Percentiles rank a stretch among this genome's conserved stretches.
These are phyloP conservation scores for Aphis gossypii DNA, from an alignment of 1,140 invertebrate genomes.

Conservation along the genomic window DNA sequence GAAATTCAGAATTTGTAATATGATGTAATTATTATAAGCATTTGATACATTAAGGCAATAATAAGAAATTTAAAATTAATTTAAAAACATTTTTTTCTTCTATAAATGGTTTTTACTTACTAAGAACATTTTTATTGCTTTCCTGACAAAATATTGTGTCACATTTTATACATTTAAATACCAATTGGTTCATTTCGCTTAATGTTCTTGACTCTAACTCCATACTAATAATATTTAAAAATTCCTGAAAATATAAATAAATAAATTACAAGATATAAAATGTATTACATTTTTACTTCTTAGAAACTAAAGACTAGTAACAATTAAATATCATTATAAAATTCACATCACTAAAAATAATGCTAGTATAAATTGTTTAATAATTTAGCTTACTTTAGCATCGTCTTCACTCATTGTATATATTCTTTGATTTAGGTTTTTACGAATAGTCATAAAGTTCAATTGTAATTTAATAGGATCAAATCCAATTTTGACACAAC, in stretches of 20 bases:
- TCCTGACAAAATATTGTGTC: constrained; percentile 69
- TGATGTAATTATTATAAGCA: too few relatives aligned
- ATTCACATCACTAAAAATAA: not conserved
- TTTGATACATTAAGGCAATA: not conserved
- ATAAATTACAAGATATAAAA: not conserved
- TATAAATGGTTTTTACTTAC: not conserved
- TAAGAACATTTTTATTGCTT: constrained; percentile 41
- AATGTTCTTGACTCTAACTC: constrained; percentile 67
- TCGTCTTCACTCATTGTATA: constrained; percentile 69
- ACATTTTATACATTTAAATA: constrained; percentile 73
- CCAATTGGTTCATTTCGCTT: constrained; percentile 66
- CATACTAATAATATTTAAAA: constrained; percentile 66
- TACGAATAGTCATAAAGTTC: constrained; percentile 70
- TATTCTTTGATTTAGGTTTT: constrained; percentile 67
- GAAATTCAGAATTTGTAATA: too few relatives aligned
- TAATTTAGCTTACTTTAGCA: constrained; percentile 65
- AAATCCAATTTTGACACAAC: constrained; percentile 66
- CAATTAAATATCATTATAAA: not conserved
- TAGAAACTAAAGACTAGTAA: not conserved
- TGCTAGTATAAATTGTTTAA: not conserved
- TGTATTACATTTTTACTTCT: not conserved
- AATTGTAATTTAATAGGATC: constrained; percentile 68
- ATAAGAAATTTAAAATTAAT: not conserved
- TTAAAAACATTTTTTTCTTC: not conserved
- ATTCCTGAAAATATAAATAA: constrained; percentile 64